Evolutionary conservation across 2,888 invertebrate genomes (phyloP), one percentile per base, ranked within the genome.

Genomic region (Platynereis dumerilii): DNA sequence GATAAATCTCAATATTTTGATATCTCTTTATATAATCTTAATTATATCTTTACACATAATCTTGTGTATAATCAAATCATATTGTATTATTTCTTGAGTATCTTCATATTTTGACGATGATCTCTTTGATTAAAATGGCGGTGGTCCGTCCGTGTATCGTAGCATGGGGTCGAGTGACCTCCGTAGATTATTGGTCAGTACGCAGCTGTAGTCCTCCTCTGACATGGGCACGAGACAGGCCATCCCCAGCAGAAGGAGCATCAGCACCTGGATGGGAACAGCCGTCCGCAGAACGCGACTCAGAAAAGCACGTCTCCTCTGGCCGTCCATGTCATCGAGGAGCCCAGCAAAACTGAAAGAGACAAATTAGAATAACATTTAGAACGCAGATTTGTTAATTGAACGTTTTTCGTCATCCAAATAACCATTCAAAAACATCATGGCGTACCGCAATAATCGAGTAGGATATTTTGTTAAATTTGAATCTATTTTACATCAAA

Each of bases 191-290:
- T 93, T 93, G 75, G 91, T 89, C 81, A 95, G 89, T 85, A 91
- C 91, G 84, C 94, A 92, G 70, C 90, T 90, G 84, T 91, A 92
- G 80, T 93, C 93, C 85, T 92, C 92, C 70, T 86, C 85, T 72
- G 91, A 90, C 84, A 92, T 91, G 3, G 95, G 95, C 61, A 97
- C 92, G 76, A 98, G 87, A 60, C 95, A 92, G 60, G 96, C 96
- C 67, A 94, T 92, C 66, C 96, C 96, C 79, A 98, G 88, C 77
- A 98, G 88, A 69, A 97, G 88, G 76, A 97, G 88, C 87, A 98
- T 91, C 78, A 98, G 87, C 69, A 95, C 94, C 87, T 98, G 96
- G 83, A 98, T 92, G 60, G 96, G 96, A 73, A 96, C 88, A 26
- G 96, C 94, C 62, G 94, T 92, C 81, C 94, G 89, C 72, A 95